Evolutionary conservation across 2,113 vertebrate species (phyloP).

Genomic region (Neodon shergylaensis): DNA sequence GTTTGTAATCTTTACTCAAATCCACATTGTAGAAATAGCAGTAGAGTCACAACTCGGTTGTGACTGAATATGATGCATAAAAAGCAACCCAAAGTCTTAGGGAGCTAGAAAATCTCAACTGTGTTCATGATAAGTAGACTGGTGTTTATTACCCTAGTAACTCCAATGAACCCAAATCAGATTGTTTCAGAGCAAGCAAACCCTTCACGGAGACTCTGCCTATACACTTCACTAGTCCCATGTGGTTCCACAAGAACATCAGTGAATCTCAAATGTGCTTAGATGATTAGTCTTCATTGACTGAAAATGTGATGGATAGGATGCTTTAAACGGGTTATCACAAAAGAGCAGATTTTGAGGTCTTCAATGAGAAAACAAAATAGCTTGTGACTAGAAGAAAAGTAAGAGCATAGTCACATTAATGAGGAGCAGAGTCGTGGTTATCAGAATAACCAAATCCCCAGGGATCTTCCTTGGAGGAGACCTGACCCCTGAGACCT

Average conservation of each 20-base stretch:
- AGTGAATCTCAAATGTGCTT: neutral
- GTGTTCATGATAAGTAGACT: neutral
- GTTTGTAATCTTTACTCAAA: neutral
- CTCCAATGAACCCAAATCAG: neutral
- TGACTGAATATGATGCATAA: neutral
- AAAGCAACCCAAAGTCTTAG: neutral
- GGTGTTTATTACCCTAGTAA: neutral
- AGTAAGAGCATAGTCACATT: too few relatives aligned
- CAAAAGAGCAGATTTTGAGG: neutral
- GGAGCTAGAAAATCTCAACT: neutral
- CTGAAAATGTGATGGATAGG: neutral
- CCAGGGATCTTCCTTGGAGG: accelerated
- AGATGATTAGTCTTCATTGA: neutral
- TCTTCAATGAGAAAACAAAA: neutral
- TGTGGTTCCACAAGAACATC: neutral
- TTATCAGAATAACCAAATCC: neutral
- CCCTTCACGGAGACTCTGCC: neutral
- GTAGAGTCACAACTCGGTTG: too few relatives aligned
- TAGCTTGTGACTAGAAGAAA: neutral
- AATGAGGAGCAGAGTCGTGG: neutral
- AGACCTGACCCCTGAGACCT: neutral
- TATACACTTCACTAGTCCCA: too few relatives aligned
- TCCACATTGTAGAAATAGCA: neutral
- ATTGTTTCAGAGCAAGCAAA: neutral
- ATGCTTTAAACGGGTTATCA: neutral